Conservation (phyloP, 2,113 vertebrate genomes). For the Carlito syrichta region DNA sequence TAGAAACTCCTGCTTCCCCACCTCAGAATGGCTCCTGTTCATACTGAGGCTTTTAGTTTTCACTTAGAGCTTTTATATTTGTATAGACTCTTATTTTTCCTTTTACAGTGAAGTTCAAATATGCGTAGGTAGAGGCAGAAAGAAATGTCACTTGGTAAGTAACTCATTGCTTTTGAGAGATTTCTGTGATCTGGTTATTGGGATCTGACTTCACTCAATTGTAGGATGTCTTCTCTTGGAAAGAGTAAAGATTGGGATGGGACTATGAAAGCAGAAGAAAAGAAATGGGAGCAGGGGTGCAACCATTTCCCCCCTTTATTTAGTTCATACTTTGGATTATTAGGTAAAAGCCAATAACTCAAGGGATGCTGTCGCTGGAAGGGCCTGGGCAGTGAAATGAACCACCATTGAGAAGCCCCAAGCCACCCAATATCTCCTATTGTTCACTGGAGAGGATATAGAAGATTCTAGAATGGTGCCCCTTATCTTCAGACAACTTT, state of each 20-base stretch:
- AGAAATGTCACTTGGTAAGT: background rate
- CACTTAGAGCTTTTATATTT: background rate
- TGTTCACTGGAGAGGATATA: background rate
- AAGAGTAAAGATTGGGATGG: background rate
- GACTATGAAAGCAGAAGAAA: background rate
- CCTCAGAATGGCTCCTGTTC: background rate
- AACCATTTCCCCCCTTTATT: too few relatives aligned
- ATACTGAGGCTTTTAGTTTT: background rate
- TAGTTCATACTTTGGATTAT: too few relatives aligned
- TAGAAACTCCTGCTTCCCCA: too few relatives aligned
- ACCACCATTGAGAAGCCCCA: fast-evolving
- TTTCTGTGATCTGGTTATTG: background rate
- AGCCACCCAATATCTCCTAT: background rate
- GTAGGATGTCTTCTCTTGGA: background rate
- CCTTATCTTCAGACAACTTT: background rate
- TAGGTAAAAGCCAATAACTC: background rate
- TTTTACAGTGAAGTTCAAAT: background rate
- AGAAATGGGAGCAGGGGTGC: background rate
- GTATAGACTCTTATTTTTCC: background rate
- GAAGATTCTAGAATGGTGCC: background rate
- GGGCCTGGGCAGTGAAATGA: background rate
- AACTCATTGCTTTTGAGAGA: background rate
- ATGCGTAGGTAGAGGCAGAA: background rate
- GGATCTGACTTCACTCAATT: background rate
- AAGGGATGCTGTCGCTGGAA: background rate